A percentile compares a stretch with the other conserved stretches of the same genome.
phyloP scores from a whole-genome alignment of 1,140 invertebrate genomes.

The Lasioglossum albipes region DNA sequence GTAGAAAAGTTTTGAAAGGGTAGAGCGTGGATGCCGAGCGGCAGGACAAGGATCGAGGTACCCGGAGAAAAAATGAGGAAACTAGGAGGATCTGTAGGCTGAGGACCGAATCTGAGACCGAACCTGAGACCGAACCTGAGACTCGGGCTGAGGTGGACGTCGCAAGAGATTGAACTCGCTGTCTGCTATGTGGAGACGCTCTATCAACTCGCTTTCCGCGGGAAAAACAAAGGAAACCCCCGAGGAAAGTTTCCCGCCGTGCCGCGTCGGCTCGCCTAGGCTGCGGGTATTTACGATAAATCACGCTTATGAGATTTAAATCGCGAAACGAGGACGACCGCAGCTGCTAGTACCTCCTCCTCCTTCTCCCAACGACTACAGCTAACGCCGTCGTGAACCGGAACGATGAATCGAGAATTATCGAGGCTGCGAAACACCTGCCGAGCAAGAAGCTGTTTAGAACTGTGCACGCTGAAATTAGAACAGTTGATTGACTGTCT shows the following conservation, averaged over 20 bases:
- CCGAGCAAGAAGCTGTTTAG: too few relatives aligned
- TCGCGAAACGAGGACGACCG: neutral
- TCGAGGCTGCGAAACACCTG: too few relatives aligned
- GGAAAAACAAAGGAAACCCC: constrained; percentile 17
- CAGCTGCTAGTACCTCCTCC: too few relatives aligned
- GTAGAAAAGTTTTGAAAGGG: constrained; percentile 66
- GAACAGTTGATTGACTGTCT: too few relatives aligned
- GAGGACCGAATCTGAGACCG: constrained; percentile 10
- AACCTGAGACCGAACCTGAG: too few relatives aligned
- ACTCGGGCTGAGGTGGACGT: neutral
- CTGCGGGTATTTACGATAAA: constrained; percentile 48
- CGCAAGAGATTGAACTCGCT: constrained; percentile 53
- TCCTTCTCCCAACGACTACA: neutral
- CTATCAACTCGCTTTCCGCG: constrained; percentile 43
- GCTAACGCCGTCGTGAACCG: too few relatives aligned
- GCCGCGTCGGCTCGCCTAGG: neutral
- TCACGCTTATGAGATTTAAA: constrained; percentile 54
- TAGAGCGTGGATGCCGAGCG: neutral
- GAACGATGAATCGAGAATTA: too few relatives aligned
- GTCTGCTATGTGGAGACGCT: constrained; percentile 36
- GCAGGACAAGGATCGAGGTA: neutral
- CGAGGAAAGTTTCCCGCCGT: constrained; percentile 35
- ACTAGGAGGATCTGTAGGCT: neutral
- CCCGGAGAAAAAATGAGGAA: constrained; percentile 9
- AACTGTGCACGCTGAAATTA: too few relatives aligned